phyloP scores from a whole-genome alignment of 2,888 invertebrate species.

The Crioceris asparagi region DNA sequence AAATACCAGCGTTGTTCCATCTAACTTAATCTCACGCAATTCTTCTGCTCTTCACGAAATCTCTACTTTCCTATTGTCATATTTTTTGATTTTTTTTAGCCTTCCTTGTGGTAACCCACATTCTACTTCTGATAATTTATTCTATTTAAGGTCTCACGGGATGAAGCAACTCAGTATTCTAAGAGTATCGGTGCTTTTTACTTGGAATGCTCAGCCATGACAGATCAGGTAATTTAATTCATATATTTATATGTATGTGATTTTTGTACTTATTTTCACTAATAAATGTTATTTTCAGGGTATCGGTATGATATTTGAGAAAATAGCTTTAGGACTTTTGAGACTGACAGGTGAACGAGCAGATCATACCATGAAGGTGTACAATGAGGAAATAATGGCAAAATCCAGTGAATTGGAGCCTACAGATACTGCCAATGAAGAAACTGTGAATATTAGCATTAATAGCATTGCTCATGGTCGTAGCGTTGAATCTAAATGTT shows the following conservation, averaged over 20 bases:
- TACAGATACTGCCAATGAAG: slow-evolving; percentile 52
- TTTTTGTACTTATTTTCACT: too few species aligned
- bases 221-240: slow-evolving; percentile 48
- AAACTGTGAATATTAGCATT: slow-evolving; percentile 53
- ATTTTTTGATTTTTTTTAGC: too few species aligned
- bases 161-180: slow-evolving; percentile 68
- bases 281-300: slow-evolving; percentile 41
- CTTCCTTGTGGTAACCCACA: too few species aligned
- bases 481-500: slow-evolving; percentile 44
- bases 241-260: too few species aligned
- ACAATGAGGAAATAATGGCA: slow-evolving; percentile 44
- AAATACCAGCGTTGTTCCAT: too few species aligned
- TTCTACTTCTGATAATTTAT: too few species aligned
- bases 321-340: slow-evolving; percentile 52
- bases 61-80: too few species aligned
- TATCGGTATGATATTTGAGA: slow-evolving; percentile 61
- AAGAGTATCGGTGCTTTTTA: slow-evolving; percentile 71
- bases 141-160: slow-evolving; percentile 37
- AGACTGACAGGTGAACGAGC: slow-evolving; percentile 39
- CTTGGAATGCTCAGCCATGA: slow-evolving; percentile 74
- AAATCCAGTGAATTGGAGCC: slow-evolving; percentile 46
- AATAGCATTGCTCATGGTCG: slow-evolving; percentile 59
- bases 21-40: too few species aligned
- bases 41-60: too few species aligned
- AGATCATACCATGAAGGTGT: slow-evolving; percentile 46